phyloP scores from a whole-genome alignment of 2,888 invertebrate genomes.

The Platycheirus rosarum region DNA sequence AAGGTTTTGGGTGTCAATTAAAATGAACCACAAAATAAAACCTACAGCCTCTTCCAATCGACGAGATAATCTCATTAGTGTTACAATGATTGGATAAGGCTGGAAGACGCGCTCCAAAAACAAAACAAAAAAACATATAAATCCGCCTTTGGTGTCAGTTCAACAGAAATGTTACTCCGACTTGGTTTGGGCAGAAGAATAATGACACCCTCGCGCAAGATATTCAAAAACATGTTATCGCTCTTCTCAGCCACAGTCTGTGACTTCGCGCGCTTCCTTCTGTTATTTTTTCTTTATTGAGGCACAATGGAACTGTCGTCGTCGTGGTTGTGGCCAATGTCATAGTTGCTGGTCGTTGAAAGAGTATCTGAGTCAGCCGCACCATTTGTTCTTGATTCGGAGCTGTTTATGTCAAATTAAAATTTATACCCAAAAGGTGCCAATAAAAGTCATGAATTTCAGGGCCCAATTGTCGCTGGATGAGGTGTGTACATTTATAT shows the following conservation, averaged over 20 bases:
- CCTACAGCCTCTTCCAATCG: constrained; percentile 7
- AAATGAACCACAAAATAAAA: too few relatives aligned
- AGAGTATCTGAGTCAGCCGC: neutral
- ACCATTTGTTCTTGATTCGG: constrained; percentile 43
- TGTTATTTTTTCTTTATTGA: constrained; percentile 22
- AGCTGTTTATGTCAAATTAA: constrained; percentile 71
- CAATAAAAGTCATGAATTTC: constrained; percentile 66
- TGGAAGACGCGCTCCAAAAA: constrained; percentile 10
- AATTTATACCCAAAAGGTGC: constrained; percentile 71
- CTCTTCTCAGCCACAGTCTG: neutral
- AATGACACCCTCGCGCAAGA: constrained; percentile 62
- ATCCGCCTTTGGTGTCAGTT: constrained; percentile 48
- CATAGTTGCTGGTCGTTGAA: neutral
- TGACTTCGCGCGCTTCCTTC: constrained; percentile 11
- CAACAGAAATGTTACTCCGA: constrained; percentile 40
- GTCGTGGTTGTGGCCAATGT: constrained; percentile 8
- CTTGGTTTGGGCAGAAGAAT: constrained; percentile 35
- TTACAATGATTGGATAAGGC: constrained; percentile 27
- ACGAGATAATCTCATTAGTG: constrained; percentile 49
- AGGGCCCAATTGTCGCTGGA: constrained; percentile 20
- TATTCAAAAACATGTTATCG: constrained; percentile 60
- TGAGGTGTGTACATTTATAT: constrained; percentile 5
- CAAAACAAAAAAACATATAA: constrained; percentile 26
- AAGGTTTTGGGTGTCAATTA: constrained; percentile 42
- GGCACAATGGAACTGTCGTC: constrained; percentile 52